These are phyloP conservation scores for Ibycter americanus DNA, from an alignment of 2,797 vertebrate species.

Conservation along the genomic window DNA sequence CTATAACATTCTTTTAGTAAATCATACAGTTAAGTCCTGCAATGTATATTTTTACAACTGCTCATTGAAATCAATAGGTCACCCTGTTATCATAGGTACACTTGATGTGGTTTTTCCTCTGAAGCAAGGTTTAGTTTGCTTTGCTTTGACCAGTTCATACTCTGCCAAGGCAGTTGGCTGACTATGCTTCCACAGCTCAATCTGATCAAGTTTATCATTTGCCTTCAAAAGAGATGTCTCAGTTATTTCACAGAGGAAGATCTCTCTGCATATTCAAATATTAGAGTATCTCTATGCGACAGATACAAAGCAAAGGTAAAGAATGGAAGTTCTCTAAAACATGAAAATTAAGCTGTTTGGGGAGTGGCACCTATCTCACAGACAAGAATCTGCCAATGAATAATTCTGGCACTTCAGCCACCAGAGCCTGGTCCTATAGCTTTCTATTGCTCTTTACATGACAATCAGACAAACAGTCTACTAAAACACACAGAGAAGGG, in stretches of 20 bases:
- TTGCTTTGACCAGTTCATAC: neutral
- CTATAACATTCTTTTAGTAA: neutral
- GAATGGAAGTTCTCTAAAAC: neutral
- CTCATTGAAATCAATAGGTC: neutral
- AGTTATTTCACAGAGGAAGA: neutral
- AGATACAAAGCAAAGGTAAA: neutral
- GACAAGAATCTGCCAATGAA: neutral
- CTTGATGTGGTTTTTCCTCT: neutral
- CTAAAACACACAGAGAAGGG: neutral
- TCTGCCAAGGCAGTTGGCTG: neutral
- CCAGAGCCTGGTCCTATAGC: neutral
- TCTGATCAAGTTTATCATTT: neutral
- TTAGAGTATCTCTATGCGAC: neutral
- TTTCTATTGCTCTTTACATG: neutral
- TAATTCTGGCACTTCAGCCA: neutral
- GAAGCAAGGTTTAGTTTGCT: neutral
- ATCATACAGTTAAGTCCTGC: neutral
- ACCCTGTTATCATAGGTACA: neutral
- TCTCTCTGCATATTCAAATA: neutral
- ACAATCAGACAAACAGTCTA: neutral
- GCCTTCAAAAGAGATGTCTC: neutral
- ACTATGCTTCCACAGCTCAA: neutral
- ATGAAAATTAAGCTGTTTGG: neutral
- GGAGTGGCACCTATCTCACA: neutral
- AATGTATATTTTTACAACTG: neutral